Percentiles rank a stretch among this genome's conserved stretches.
Evolutionary conservation across 2,113 vertebrate genomes (phyloP).

Genomic region (Lampris megalopsis): DNA sequence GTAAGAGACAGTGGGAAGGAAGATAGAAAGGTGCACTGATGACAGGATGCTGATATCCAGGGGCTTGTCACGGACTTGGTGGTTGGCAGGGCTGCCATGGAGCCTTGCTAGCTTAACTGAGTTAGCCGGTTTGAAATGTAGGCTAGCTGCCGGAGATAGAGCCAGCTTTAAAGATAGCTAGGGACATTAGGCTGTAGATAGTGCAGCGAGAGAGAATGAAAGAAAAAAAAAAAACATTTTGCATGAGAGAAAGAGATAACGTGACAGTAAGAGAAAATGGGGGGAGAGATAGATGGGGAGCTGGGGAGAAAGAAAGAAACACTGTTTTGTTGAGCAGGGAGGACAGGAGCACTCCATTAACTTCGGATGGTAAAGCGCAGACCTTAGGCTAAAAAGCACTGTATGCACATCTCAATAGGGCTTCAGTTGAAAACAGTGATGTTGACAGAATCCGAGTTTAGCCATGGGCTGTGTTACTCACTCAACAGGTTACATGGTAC

Average conservation of each 20-base stretch:
- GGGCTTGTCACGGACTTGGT: slow-evolving; percentile 25
- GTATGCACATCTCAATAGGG: slow-evolving; percentile 19
- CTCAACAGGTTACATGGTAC: slow-evolving; percentile 30
- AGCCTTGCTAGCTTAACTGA: slow-evolving; percentile 33
- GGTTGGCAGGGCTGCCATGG: slow-evolving; percentile 18
- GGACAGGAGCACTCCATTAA: slow-evolving; percentile 15
- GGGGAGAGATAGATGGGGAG: neutral
- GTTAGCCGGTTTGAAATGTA: slow-evolving; percentile 38
- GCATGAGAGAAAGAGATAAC: neutral
- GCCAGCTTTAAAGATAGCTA: neutral
- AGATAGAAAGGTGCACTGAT: slow-evolving; percentile 30
- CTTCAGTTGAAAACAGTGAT: neutral
- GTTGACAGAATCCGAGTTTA: slow-evolving; percentile 20
- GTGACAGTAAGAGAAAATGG: neutral
- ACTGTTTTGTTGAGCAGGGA: neutral
- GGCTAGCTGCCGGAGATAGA: slow-evolving; percentile 1
- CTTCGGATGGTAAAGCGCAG: neutral
- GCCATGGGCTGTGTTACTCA: slow-evolving; percentile 38
- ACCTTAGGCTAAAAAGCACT: neutral
- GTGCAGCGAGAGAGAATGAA: neutral
- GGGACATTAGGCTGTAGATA: neutral
- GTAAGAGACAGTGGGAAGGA: slow-evolving; percentile 7
- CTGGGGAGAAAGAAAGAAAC: neutral
- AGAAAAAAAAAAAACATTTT: neutral
- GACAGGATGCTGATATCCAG: slow-evolving; percentile 50